Conservation (phyloP, 1,140 invertebrate species). For the Magallana angulata region DNA sequence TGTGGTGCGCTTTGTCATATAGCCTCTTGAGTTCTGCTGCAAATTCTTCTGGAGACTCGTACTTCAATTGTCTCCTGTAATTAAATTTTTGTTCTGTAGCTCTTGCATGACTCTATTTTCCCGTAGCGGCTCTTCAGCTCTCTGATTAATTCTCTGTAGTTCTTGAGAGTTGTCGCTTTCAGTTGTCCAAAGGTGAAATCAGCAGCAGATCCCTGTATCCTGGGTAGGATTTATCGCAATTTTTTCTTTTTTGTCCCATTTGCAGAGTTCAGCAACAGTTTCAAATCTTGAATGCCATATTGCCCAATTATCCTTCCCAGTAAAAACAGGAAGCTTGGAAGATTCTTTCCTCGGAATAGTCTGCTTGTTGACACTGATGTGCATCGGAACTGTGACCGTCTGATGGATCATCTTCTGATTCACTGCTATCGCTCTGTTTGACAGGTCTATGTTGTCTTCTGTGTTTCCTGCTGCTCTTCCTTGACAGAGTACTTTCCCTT, state of each 20-base stretch:
- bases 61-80: conserved; percentile 35
- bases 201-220: conserved; percentile 34
- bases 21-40: conserved; percentile 54
- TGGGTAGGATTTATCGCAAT: no score
- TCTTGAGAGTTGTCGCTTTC: conserved; percentile 12
- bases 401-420: neutral
- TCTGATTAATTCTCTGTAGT: conserved; percentile 40
- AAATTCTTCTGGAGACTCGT: conserved; percentile 53
- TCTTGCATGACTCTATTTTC: conserved; percentile 49
- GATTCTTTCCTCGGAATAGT: neutral
- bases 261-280: conserved; percentile 39
- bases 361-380: neutral
- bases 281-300: conserved; percentile 40
- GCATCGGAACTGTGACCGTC: neutral
- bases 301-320: conserved; percentile 49
- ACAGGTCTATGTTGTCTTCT: neutral
- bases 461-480: neutral
- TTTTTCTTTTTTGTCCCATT: conserved; percentile 35
- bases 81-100: conserved; percentile 53
- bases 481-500: neutral
- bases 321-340: conserved; percentile 40
- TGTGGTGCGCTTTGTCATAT: conserved; percentile 49
- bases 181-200: conserved; percentile 37
- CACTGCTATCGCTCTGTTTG: neutral
- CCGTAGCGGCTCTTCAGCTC: conserved; percentile 54